phyloP scores from a whole-genome alignment of 2,797 vertebrate genomes.

The Strix occidentalis region DNA sequence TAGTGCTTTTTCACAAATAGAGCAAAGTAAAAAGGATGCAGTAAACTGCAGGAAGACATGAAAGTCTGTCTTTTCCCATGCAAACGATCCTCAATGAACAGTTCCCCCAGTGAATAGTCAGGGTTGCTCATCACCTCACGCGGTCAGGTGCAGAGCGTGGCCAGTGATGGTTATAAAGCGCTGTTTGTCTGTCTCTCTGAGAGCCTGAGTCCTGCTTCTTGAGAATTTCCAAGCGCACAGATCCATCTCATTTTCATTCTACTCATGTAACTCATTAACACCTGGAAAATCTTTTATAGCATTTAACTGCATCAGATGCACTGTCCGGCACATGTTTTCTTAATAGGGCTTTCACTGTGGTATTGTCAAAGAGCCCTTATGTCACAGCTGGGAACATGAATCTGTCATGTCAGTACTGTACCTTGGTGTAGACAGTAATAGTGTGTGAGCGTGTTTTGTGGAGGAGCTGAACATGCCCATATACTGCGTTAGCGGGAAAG shows the following conservation, averaged over 20 bases:
- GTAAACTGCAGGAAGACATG: conserved; percentile 59
- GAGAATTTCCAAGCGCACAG: conserved; percentile 14
- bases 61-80: conserved; percentile 40
- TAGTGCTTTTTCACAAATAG: conserved; percentile 8
- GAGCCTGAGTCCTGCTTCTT: conserved; percentile 32
- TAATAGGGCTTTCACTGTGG: conserved; percentile 60
- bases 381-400: conserved; percentile 70
- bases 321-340: conserved; percentile 62
- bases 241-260: conserved; percentile 54
- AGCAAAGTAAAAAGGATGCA: conserved; percentile 32
- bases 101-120: neutral
- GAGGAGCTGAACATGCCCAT: conserved; percentile 39
- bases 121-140: conserved; percentile 14
- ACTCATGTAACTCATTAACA: conserved; percentile 47
- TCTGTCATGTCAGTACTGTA: conserved; percentile 66
- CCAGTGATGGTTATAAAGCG: conserved; percentile 33
- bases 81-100: conserved; percentile 19
- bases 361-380: conserved; percentile 67
- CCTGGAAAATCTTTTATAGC: conserved; percentile 69
- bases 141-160: conserved; percentile 49
- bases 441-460: conserved; percentile 43
- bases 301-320: conserved; percentile 53
- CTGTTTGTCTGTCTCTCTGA: conserved; percentile 60
- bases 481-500: conserved; percentile 36
- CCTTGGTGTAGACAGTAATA: conserved; percentile 27